Evolutionary conservation across 1,140 invertebrate genomes (phyloP).

Genomic region (Panulirus ornatus): DNA sequence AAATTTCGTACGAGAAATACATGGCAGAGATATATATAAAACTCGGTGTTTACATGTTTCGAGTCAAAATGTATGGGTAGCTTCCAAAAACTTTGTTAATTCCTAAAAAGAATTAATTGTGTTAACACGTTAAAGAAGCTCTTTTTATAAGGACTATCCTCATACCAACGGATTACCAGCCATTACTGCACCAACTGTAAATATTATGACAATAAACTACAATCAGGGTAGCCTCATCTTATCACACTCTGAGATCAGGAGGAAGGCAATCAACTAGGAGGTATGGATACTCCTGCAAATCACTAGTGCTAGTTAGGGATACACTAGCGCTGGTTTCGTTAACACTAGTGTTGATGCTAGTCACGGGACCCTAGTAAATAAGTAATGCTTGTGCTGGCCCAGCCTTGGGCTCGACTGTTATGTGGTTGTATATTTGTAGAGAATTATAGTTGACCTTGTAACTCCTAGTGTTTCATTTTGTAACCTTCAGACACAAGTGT

Average conservation of each 20-base stretch:
- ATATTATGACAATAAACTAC: neutral
- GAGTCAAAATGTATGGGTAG: no score
- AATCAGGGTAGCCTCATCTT: neutral
- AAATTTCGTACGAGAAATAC: no score
- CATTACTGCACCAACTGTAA: no score
- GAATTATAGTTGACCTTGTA: neutral
- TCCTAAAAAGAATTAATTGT: neutral
- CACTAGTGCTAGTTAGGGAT: neutral
- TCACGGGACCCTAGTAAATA: neutral
- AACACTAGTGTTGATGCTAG: slow-evolving; percentile 3
- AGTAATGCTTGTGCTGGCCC: neutral
- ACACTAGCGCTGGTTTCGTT: slow-evolving; percentile 11
- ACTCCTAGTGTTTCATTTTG: no score
- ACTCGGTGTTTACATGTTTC: no score
- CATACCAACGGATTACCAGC: no score
- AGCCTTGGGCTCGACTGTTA: neutral
- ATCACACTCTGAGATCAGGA: neutral
- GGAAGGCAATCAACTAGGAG: neutral
- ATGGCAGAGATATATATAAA: no score
- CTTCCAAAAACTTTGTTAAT: neutral
- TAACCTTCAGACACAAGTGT: no score
- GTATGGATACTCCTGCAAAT: neutral
- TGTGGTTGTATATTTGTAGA: neutral
- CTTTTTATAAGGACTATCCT: no score
- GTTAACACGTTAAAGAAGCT: neutral